Conservation (phyloP, 2,113 vertebrate species). For the Trichechus manatus region DNA sequence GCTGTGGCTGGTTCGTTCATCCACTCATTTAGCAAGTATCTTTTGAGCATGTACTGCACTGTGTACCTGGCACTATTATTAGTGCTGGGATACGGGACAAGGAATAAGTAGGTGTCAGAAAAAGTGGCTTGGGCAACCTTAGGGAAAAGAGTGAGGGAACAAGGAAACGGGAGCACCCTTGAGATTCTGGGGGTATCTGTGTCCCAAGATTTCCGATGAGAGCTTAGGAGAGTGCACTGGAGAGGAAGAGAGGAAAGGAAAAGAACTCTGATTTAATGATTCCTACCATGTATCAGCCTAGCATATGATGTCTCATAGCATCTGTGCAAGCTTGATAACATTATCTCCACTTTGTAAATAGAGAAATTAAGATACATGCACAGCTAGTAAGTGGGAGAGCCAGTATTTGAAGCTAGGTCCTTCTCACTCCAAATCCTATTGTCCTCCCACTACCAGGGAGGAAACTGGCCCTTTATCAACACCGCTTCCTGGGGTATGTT, state of each 20-base stretch:
- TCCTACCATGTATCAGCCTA: not conserved
- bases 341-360: no score
- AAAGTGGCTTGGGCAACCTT: not conserved
- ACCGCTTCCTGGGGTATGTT: not conserved
- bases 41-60: not conserved
- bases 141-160: not conserved
- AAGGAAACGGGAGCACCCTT: not conserved
- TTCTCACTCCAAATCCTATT: not conserved
- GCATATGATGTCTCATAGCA: not conserved
- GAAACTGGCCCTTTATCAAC: not conserved
- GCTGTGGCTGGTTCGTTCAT: not conserved
- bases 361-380: not conserved
- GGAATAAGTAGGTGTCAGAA: not conserved
- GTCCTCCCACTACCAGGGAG: not conserved
- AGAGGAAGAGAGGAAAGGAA: not conserved
- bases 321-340: not conserved
- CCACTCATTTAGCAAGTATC: not conserved
- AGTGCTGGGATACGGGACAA: not conserved
- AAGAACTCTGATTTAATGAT: not conserved
- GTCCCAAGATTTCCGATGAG: not conserved
- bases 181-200: not conserved
- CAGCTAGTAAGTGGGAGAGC: not conserved
- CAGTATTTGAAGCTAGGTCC: accelerated
- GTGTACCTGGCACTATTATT: not conserved
- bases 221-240: not conserved